Percentiles rank a stretch among this genome's conserved stretches.
Conservation (phyloP, 2,888 invertebrate species). For the Merodon equestris region DNA sequence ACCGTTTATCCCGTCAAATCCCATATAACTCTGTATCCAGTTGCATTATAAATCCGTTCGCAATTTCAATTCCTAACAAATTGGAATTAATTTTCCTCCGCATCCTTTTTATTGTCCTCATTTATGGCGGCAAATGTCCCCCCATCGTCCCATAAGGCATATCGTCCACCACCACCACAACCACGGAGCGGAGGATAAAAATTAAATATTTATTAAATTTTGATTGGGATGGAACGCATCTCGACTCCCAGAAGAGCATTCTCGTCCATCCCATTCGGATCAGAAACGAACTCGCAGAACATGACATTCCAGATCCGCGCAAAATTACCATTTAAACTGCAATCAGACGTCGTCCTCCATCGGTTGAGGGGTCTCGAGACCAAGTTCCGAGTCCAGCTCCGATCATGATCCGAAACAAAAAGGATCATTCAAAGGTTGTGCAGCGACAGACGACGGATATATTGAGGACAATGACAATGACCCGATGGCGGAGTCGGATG, state of each 20-base stretch:
- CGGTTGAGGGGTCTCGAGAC: background rate
- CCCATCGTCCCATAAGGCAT: slow-evolving; percentile 26
- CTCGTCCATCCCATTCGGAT: no score
- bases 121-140: slow-evolving; percentile 37
- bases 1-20: slow-evolving; percentile 28
- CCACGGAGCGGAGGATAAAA: slow-evolving; percentile 32
- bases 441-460: slow-evolving; percentile 1
- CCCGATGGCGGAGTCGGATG: slow-evolving; percentile 27
- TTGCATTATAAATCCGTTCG: slow-evolving; percentile 38
- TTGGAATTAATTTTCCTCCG: slow-evolving; percentile 66
- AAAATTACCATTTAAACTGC: slow-evolving; percentile 69
- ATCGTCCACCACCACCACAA: slow-evolving; percentile 13
- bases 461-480: slow-evolving; percentile 39
- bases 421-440: slow-evolving; percentile 30
- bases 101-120: slow-evolving; percentile 56
- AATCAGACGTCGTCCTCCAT: slow-evolving; percentile 57
- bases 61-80: slow-evolving; percentile 68
- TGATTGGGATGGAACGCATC: slow-evolving; percentile 64
- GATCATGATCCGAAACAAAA: slow-evolving; percentile 35
- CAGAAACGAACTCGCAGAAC: slow-evolving; percentile 10
- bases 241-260: slow-evolving; percentile 42
- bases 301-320: slow-evolving; percentile 63
- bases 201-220: slow-evolving; percentile 69
- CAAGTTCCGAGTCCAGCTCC: slow-evolving; percentile 19
- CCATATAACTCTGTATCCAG: background rate